These are phyloP conservation scores for Grus americana DNA, from an alignment of 2,113 vertebrate species.

Conservation along the genomic window DNA sequence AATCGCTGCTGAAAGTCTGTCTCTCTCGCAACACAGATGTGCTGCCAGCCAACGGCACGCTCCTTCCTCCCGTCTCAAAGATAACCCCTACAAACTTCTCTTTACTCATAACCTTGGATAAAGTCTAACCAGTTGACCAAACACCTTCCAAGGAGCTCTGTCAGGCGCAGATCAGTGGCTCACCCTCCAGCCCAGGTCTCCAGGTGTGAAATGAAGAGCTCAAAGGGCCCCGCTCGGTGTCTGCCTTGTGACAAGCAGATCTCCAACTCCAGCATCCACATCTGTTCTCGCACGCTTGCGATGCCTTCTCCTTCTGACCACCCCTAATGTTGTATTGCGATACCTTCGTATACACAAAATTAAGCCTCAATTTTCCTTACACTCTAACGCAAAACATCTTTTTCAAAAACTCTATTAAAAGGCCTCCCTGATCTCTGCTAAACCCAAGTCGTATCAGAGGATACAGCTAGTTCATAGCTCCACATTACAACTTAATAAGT, in stretches of 20 bases:
- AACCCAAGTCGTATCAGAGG: accelerated
- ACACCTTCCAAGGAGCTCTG: not conserved
- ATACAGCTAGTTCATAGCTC: not conserved
- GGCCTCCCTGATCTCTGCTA: not conserved
- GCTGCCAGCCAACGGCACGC: not conserved
- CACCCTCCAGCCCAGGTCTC: not conserved
- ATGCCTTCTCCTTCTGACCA: not conserved
- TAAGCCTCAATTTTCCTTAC: not conserved
- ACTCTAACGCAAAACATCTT: not conserved
- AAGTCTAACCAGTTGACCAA: not conserved
- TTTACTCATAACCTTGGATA: not conserved
- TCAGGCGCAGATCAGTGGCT: accelerated
- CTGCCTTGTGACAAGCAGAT: not conserved
- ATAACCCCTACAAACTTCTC: not conserved
- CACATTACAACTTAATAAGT: not conserved
- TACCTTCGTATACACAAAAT: not conserved
- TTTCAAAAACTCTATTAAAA: not conserved
- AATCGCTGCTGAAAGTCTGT: not conserved
- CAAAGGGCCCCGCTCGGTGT: not conserved
- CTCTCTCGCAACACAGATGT: not conserved
- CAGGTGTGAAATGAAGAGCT: not conserved
- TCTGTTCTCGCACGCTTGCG: accelerated
- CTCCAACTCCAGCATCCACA: not conserved
- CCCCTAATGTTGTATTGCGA: too few species aligned
- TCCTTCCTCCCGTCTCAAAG: not conserved